Percentiles rank a stretch among this genome's conserved stretches.
Conservation (phyloP, 2,113 vertebrate species). For the Syngnathus typhle region DNA sequence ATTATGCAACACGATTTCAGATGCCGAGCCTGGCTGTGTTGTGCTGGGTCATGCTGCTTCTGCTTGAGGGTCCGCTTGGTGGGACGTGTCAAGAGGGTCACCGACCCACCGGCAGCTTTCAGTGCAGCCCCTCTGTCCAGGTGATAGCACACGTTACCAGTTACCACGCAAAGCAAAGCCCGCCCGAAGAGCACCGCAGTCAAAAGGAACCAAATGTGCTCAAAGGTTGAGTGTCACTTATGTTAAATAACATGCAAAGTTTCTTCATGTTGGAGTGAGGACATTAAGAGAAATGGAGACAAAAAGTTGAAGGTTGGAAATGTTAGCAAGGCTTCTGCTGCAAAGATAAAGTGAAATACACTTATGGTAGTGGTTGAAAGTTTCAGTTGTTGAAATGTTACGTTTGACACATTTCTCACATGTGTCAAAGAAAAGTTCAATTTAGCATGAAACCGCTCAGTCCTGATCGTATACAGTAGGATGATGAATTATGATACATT, state of each 20-base stretch:
- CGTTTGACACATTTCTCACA: too few relatives aligned
- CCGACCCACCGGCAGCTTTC: constrained; percentile 48
- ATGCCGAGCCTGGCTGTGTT: constrained; percentile 58
- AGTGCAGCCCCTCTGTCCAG: constrained; percentile 68
- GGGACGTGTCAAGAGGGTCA: constrained; percentile 58
- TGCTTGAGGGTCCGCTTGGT: constrained; percentile 57
- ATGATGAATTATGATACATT: not conserved
- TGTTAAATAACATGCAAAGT: not conserved
- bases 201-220: not conserved
- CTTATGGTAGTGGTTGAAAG: too few relatives aligned
- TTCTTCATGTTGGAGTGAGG: not conserved
- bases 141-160: constrained; percentile 2
- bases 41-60: constrained; percentile 42
- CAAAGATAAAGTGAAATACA: too few relatives aligned
- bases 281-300: not conserved
- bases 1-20: constrained; percentile 33
- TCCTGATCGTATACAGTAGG: too few relatives aligned
- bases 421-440: too few relatives aligned
- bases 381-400: too few relatives aligned
- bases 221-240: not conserved
- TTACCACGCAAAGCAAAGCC: too few relatives aligned
- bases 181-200: too few relatives aligned
- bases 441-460: too few relatives aligned
- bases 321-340: too few relatives aligned
- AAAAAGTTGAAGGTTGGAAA: not conserved